Evolutionary conservation across 2,797 vertebrate species (phyloP), one percentile per base, ranked within the genome.

Genomic region (Dipus sagitta): DNA sequence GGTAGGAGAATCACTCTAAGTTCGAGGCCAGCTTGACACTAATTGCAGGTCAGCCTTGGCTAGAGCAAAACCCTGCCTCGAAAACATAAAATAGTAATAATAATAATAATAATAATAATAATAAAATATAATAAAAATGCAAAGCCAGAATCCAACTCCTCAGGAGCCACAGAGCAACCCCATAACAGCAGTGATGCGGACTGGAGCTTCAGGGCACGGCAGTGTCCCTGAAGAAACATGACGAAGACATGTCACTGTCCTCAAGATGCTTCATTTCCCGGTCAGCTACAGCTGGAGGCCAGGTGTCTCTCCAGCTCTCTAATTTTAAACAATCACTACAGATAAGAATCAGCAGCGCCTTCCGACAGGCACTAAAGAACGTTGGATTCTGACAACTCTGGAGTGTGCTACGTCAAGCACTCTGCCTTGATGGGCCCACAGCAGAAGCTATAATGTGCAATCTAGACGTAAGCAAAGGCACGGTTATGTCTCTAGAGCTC

Each of bases 131-230:
- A 17, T 13, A 86, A 87, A 86, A 79, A 34, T 17, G 54, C 38
- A 76, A 68, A 85, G 52, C 54, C 76, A 75, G 89, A 77, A 92
- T 0, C n/a, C 32, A 92, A 74, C 58, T 77, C 42, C 64, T 85
- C 17, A 32, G 58, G 30, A 80, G 64, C 38, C 80, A 62, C 80
- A 70, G 34, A 42, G 23, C 42, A 64, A 38, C 18, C n/a, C 92
- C 34, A 15, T 23, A 38, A 24, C 12, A 17, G 32, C 9, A 42
- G 62, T 1, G 42, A 78, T 75, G 21, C 38, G 0, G 24, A 71
- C 21, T 2, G 2, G 20, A 26, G 85, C 21, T 38, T 26, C n/a
- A 3, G 20, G 12, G 30, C 8, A 0, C 2, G 47, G 28, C 2
- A 32, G 75, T 1, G 1, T 10, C 8, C 60, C 14, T 26, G 0